Base-by-base conservation (phyloP, 2,888 invertebrate species). In the Iphiclides podalirius region DNA sequence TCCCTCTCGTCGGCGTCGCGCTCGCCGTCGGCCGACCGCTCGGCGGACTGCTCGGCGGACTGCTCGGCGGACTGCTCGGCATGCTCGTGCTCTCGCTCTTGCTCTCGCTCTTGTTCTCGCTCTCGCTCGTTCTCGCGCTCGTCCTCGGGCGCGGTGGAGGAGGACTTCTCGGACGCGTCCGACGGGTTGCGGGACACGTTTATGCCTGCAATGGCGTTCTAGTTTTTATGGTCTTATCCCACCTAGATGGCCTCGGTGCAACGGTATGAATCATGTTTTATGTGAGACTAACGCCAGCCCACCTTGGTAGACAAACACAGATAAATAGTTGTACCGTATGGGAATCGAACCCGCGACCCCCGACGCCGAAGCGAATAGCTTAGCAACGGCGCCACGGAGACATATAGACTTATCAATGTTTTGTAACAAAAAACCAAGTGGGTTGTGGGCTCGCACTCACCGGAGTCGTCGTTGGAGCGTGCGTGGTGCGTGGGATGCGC, bases 181-280 rank as follows among this genome's bases (percentile, higher is more conserved):
- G 87, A 88, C 1, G 87, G 86, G 31, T 87, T 87, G 0, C 87
- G 70, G 0, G 87, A 86, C 9, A 88, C 87, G 61, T 82, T 80
- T 15, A 80, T 72, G 13, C 84, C 84, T 83, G 49, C 9, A 36
- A 52, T 15, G 11, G 20, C 6, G 20, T 20, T 20, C 3, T 20
- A 20, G 20, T 20, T 20, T 20, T 20, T 20, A 20, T 20, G 20
- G 6, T 20, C 4, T 20, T n/a, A n/a, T n/a, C n/a, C n/a, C n/a
- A n/a, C n/a, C n/a, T n/a, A n/a, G n/a, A n/a, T n/a, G n/a, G n/a
- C n/a, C n/a, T n/a, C n/a, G n/a, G n/a, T n/a, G n/a, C n/a, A n/a
- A n/a, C n/a, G n/a, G n/a, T n/a, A n/a, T n/a, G n/a, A n/a, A n/a
- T n/a, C n/a, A n/a, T n/a, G n/a, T n/a, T n/a, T n/a, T n/a, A n/a